phyloP scores from a whole-genome alignment of 1,140 invertebrate species.

The Alviniconcha marisindica region DNA sequence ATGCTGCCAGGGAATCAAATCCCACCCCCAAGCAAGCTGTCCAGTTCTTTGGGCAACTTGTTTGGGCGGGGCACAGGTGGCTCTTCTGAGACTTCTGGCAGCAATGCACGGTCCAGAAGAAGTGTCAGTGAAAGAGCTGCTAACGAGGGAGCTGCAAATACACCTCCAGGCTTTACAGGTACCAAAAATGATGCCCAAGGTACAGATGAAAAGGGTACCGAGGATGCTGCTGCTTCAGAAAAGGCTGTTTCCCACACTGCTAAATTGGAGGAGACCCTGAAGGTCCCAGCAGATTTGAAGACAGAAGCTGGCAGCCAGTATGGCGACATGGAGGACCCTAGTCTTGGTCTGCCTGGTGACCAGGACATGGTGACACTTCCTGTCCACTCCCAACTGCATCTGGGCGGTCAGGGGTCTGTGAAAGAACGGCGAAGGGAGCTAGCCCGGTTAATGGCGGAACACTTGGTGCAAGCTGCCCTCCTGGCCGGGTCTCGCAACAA shows the following conservation, averaged over 20 bases:
- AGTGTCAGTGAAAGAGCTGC: too few relatives aligned
- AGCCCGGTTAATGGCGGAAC: slow-evolving; percentile 68
- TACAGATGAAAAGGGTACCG: background rate
- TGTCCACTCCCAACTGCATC: slow-evolving; percentile 53
- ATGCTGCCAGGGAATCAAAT: slow-evolving; percentile 70
- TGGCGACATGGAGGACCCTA: slow-evolving; percentile 47
- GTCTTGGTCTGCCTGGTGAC: slow-evolving; percentile 37
- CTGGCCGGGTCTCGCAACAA: slow-evolving; percentile 72
- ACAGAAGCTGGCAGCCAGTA: slow-evolving; percentile 61
- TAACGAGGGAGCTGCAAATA: background rate
- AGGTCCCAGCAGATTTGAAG: slow-evolving; percentile 56
- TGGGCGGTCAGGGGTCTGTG: slow-evolving; percentile 46
- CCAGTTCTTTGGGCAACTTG: slow-evolving; percentile 55
- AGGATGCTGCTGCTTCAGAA: slow-evolving; percentile 3
- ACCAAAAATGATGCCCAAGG: background rate
- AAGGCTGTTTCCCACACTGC: background rate
- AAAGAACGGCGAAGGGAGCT: slow-evolving; percentile 63
- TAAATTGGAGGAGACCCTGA: background rate
- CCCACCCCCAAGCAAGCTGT: slow-evolving; percentile 65
- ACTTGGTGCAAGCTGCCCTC: slow-evolving; percentile 71
- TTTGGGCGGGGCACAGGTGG: slow-evolving; percentile 41
- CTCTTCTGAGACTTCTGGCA: background rate
- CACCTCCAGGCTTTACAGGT: too few relatives aligned
- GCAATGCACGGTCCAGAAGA: too few relatives aligned
- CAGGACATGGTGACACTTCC: slow-evolving; percentile 59